phyloP scores from a whole-genome alignment of 2,888 invertebrate genomes.

The Leptopilina syphax region DNA sequence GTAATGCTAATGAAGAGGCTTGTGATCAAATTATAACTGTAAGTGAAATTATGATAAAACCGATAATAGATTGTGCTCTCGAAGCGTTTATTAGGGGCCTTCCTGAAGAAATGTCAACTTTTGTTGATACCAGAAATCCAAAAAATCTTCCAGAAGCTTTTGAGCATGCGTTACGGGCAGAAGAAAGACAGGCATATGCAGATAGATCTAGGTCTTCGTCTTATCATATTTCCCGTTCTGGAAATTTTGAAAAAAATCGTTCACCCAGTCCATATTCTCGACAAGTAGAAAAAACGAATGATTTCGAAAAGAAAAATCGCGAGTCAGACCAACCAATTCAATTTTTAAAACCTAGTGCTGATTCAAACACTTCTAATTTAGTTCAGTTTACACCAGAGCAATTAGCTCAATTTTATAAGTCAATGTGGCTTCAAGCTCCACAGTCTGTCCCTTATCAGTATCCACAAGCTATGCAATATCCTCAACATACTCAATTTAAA shows the following conservation, averaged over 20 bases:
- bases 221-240: background rate
- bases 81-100: background rate
- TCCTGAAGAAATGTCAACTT: background rate
- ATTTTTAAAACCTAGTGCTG: no score
- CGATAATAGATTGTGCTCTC: background rate
- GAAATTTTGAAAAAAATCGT: background rate
- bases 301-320: no score
- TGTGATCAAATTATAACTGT: no score
- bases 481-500: no score
- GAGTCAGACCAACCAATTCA: no score
- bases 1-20: no score
- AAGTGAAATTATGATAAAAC: background rate
- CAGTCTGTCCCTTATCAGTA: no score
- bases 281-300: background rate
- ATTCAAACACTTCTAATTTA: no score
- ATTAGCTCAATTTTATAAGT: no score
- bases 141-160: background rate
- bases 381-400: no score
- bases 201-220: background rate
- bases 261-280: background rate
- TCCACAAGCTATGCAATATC: no score
- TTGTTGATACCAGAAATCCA: background rate
- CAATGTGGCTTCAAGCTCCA: no score
- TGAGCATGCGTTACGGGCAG: background rate
- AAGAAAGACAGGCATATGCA: background rate